Base-by-base conservation (phyloP, 2,797 vertebrate genomes). In the Podargus strigoides region DNA sequence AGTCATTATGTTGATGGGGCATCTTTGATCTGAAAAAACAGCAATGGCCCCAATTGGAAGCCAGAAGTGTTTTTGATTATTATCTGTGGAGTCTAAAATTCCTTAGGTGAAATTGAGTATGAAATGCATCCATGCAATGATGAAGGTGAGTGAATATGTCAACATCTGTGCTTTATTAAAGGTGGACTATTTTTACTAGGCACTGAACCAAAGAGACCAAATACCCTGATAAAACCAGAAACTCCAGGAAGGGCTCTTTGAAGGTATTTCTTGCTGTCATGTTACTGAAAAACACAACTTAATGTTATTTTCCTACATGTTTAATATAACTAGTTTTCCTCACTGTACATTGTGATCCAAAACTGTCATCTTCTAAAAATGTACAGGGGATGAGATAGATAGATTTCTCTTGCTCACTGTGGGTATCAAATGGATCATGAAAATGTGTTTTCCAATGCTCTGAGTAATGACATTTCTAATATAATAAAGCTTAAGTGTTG, bases 61-160 rank as follows among this genome's bases (percentile, higher is more conserved):
- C 94, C 96, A 92, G 77, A 97, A 90, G 92, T 97, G 97, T 28
- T 98, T 98, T 96, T 98, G 97, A 98, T 98, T 98, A 98, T 97
- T 98, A 98, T 98, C 98, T 98, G 97, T 96, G 97, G 98, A 98
- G 97, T 97, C 95, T 96, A 95, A 97, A 98, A 98, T 98, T 98
- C 98, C 98, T 98, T 97, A 96, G 96, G 97, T 98, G 97, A 98
- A 98, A 98, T 98, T 98, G 95, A 97, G 98, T 98, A 98, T 98
- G 98, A 98, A 98, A 98, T 87, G 91, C 97, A 97, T 97, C 97
- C 97, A 97, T 95, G 97, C 97, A 96, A 93, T 82, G 88, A 97
- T 96, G 96, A 97, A 97, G 98, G 97, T 98, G 96, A 98, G 96
- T 94, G 97, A 91, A 96, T 97, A 91, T 97, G 97, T 98, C 97